Conservation (phyloP, 2,888 invertebrate genomes). For the Drosophila quinaria region DNA sequence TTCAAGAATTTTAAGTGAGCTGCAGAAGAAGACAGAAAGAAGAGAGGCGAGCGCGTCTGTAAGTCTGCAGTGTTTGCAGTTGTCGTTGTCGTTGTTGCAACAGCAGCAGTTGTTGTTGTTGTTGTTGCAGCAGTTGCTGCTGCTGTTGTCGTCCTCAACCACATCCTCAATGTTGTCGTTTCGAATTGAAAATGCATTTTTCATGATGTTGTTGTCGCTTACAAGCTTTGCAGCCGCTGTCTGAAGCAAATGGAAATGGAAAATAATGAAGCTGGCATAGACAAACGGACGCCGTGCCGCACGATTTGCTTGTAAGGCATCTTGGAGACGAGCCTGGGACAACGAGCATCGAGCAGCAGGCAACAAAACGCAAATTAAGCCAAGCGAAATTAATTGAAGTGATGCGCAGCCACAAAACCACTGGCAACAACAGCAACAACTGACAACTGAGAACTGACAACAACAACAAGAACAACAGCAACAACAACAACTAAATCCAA, state of each 20-base stretch:
- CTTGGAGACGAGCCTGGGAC: slow-evolving; percentile 31
- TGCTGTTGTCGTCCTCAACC: slow-evolving; percentile 39
- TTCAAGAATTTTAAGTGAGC: slow-evolving; percentile 81
- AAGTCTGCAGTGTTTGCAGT: slow-evolving; percentile 74
- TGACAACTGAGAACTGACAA: slow-evolving; percentile 17
- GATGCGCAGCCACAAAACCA: slow-evolving; percentile 68
- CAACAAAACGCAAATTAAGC: slow-evolving; percentile 77
- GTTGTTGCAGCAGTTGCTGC: slow-evolving; percentile 23
- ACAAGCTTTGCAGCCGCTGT: slow-evolving; percentile 49
- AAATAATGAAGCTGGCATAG: slow-evolving; percentile 80
- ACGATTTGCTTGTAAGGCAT: slow-evolving; percentile 83
- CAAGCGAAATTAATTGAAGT: slow-evolving; percentile 78
- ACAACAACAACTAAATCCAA: slow-evolving; percentile 60
- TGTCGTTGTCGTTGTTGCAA: slow-evolving; percentile 27
- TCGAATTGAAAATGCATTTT: slow-evolving; percentile 82
- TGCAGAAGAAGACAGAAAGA: slow-evolving; percentile 25
- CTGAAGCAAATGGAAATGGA: slow-evolving; percentile 56
- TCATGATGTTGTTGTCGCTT: slow-evolving; percentile 73
- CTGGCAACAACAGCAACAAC: slow-evolving; percentile 20
- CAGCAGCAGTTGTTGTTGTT: slow-evolving; percentile 17
- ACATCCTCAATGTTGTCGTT: slow-evolving; percentile 55
- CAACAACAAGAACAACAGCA: slow-evolving; percentile 57
- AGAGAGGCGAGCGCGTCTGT: slow-evolving; percentile 59
- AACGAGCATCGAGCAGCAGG: slow-evolving; percentile 1
- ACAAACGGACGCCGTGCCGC: slow-evolving; percentile 84